A percentile compares a stretch with the other conserved stretches of the same genome.
These are phyloP conservation scores for Cettia cetti DNA, from an alignment of 2,113 vertebrate species.

Conservation along the genomic window DNA sequence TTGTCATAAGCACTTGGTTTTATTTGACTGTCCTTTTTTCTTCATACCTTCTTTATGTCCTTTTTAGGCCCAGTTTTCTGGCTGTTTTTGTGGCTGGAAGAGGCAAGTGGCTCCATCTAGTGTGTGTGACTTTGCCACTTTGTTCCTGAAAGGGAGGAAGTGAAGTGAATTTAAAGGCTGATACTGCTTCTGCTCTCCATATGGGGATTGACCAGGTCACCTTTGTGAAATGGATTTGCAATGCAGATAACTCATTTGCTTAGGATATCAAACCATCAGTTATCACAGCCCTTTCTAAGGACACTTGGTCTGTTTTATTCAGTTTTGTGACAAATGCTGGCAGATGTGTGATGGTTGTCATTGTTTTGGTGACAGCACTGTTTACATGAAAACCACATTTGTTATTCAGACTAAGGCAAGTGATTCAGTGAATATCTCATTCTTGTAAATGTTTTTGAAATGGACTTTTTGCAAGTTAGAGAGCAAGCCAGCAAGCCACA, in stretches of 20 bases:
- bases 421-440: constrained; percentile 8
- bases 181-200: background rate
- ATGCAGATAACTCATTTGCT: constrained; percentile 44
- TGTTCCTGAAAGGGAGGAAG: background rate
- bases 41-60: background rate
- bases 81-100: background rate
- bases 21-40: background rate
- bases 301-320: constrained; percentile 23
- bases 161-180: background rate
- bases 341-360: constrained; percentile 55
- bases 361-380: constrained; percentile 24
- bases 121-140: background rate
- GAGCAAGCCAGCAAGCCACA: background rate
- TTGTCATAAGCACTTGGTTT: background rate
- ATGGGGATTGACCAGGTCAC: constrained; percentile 29
- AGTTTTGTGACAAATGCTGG: constrained; percentile 35
- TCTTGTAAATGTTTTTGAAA: constrained; percentile 24
- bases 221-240: constrained; percentile 39
- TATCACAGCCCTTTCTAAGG: constrained; percentile 41
- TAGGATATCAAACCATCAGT: constrained; percentile 46
- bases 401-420: constrained; percentile 61
- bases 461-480: background rate
- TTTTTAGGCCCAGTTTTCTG: background rate
- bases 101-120: constrained; percentile 64
- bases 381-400: constrained; percentile 68